Base-by-base conservation (phyloP, 1,140 invertebrate species). In the Coelopa frigida region DNA sequence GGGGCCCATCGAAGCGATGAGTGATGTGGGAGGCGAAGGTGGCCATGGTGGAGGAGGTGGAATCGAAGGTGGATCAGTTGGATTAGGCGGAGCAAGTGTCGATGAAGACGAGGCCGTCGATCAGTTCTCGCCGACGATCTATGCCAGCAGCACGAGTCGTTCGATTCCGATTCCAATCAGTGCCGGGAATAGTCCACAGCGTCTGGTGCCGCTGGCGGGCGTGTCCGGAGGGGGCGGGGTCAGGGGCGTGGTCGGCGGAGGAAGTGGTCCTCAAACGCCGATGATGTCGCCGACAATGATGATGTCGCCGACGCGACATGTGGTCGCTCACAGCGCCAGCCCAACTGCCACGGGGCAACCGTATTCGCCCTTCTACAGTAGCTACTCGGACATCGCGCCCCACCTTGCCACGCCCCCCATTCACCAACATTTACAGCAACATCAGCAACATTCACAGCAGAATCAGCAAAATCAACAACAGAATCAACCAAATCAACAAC, bases 41-140 rank as follows among this genome's bases (percentile, higher is more conserved):
- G 55, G 60, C 48, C 55, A 62, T 10, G 24, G 24, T 24, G 45
- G 35, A n/a, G n/a, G n/a, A n/a, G n/a, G n/a, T n/a, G n/a, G n/a
- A n/a, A n/a, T n/a, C n/a, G n/a, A n/a, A n/a, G n/a, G n/a, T n/a
- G n/a, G n/a, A n/a, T n/a, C n/a, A n/a, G n/a, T n/a, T n/a, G 4
- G 45, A 47, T 41, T n/a, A n/a, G n/a, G 31, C 8, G 27, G 22
- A 3, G 33, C 31, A 24, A 33, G 36, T 4, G 36, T 14, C 3
- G 48, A 44, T 18, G 49, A 59, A 15, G 62, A 66, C 35, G 62
- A 66, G 49, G 60, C 62, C 14, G 53, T 53, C 3, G 62, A 66
- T 52, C 62, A 66, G 41, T 66, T 66, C 45, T 66, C 62, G 4
- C 62, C 62, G 2, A 58, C 60, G 3, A 40, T 66, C 5, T 66